Base-by-base conservation (phyloP, 2,797 vertebrate genomes). In the Avahi laniger region DNA sequence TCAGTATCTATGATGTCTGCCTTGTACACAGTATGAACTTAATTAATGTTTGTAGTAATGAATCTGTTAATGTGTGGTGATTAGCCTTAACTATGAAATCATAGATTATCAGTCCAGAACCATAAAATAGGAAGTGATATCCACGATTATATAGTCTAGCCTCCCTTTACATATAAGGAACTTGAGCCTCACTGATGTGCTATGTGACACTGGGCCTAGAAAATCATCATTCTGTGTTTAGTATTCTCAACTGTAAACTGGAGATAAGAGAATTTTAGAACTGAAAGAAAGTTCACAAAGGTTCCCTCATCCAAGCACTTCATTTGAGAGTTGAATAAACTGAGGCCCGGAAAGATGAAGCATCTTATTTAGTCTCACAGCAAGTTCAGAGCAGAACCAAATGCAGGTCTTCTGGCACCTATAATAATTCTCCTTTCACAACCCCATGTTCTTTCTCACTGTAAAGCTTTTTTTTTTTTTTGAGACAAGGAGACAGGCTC, bases 11-110 rank as follows among this genome's bases (percentile, higher is more conserved):
- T 76, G 30, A 50, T 81, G 30, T 18, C 48, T 79, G 13, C 17
- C 75, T 95, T 63, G 41, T 35, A 92, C 22, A 72, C 78, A 87
- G 7, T 82, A 78, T 90, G n/a, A 41, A 63, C 46, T 85, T 76
- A 33, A 52, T 86, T 72, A 50, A 30, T 67, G 4, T 50, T 82
- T 72, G 7, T 87, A 63, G 30, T 63, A 75, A 90, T 76, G 12
- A 17, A 15, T 82, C 46, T 70, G 12, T 87, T 93, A 86, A 83
- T 65, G 17, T 14, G 46, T 67, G 28, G 48, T 82, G 28, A 15
- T 95, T 94, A 87, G 57, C 75, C 13, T 30, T 95, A 67, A n/a
- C 46, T 61, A 35, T 86, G 69, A 76, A 93, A 90, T 81, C 52
- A 84, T 4, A 75, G 61, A 84, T 30, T 79, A 12, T 50, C 28